Evolutionary conservation across 2,113 vertebrate species (phyloP).

Genomic region (Leuciscus idus): DNA sequence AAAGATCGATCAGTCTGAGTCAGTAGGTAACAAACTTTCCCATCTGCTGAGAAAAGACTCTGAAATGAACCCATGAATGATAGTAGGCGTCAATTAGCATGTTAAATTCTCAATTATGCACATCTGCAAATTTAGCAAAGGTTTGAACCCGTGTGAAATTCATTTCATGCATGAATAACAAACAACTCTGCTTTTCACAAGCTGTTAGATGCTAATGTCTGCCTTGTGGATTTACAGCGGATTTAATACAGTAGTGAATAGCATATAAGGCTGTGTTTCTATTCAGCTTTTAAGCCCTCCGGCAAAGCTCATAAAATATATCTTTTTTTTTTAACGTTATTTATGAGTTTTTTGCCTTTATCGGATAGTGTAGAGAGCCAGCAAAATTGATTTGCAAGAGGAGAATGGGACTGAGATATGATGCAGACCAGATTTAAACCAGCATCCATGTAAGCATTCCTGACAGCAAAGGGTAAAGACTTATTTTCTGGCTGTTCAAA

Average conservation of each 20-base stretch:
- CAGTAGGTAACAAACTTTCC: slow-evolving; percentile 29
- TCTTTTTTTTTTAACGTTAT: slow-evolving; percentile 3
- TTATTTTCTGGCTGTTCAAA: not conserved
- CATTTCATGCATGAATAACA: slow-evolving; percentile 37
- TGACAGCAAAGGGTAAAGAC: slow-evolving; percentile 15
- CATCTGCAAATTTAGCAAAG: slow-evolving; percentile 40
- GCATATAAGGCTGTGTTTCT: slow-evolving; percentile 28
- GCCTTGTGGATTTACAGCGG: slow-evolving; percentile 36
- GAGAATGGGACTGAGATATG: not conserved
- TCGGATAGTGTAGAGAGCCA: slow-evolving; percentile 1
- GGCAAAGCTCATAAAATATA: slow-evolving; percentile 12
- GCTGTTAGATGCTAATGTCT: slow-evolving; percentile 44
- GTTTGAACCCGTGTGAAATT: slow-evolving; percentile 42
- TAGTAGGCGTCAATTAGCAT: slow-evolving; percentile 40
- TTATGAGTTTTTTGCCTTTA: slow-evolving; percentile 35
- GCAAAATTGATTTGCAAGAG: slow-evolving; percentile 21
- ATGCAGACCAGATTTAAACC: not conserved
- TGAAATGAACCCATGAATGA: slow-evolving; percentile 13
- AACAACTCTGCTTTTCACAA: slow-evolving; percentile 40
- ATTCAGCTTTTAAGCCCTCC: not conserved
- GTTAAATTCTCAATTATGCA: slow-evolving; percentile 45
- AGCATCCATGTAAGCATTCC: not conserved
- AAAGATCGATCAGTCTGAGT: slow-evolving; percentile 34
- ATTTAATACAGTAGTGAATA: slow-evolving; percentile 43
- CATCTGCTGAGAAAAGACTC: slow-evolving; percentile 9